Conservation (phyloP, 2,888 invertebrate species). For the Mystacides longicornis region DNA sequence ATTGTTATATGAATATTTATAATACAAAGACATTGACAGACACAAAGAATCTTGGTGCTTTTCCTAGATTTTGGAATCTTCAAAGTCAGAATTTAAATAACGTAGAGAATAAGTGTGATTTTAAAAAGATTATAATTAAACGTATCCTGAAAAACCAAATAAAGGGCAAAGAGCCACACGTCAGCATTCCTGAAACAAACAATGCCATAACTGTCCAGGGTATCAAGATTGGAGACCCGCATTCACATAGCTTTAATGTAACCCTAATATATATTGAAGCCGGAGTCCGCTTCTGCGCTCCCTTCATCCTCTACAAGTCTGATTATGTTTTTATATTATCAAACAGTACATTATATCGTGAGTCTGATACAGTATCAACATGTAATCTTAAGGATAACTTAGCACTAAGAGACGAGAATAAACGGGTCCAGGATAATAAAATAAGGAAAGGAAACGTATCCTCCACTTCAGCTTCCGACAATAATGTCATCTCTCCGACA, state of each 20-base stretch:
- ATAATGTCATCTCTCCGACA: slow-evolving; percentile 39
- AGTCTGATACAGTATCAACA: slow-evolving; percentile 25
- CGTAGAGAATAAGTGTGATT: slow-evolving; percentile 52
- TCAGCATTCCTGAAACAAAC: slow-evolving; percentile 53
- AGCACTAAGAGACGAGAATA: not conserved
- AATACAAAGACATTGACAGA: slow-evolving; percentile 49
- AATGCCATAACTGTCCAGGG: slow-evolving; percentile 56
- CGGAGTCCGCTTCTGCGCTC: slow-evolving; percentile 49
- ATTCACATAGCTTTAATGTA: slow-evolving; percentile 54
- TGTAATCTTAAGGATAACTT: slow-evolving; percentile 9
- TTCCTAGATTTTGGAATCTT: slow-evolving; percentile 49
- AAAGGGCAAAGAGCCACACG: slow-evolving; percentile 51
- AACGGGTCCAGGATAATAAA: slow-evolving; percentile 6
- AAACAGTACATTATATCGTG: slow-evolving; percentile 23
- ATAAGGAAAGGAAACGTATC: slow-evolving; percentile 8
- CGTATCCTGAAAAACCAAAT: slow-evolving; percentile 54
- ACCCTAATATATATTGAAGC: slow-evolving; percentile 40
- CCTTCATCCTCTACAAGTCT: slow-evolving; percentile 49
- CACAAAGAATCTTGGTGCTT: slow-evolving; percentile 54
- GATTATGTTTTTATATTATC: slow-evolving; percentile 53
- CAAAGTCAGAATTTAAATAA: slow-evolving; percentile 51
- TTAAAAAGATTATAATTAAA: slow-evolving; percentile 47
- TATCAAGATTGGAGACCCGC: slow-evolving; percentile 54
- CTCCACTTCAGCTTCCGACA: slow-evolving; percentile 26
- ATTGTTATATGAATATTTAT: slow-evolving; percentile 40